Percentiles rank a stretch among this genome's conserved stretches.
Evolutionary conservation across 2,888 invertebrate species (phyloP).

Genomic region (Tricholauxania praeusta): DNA sequence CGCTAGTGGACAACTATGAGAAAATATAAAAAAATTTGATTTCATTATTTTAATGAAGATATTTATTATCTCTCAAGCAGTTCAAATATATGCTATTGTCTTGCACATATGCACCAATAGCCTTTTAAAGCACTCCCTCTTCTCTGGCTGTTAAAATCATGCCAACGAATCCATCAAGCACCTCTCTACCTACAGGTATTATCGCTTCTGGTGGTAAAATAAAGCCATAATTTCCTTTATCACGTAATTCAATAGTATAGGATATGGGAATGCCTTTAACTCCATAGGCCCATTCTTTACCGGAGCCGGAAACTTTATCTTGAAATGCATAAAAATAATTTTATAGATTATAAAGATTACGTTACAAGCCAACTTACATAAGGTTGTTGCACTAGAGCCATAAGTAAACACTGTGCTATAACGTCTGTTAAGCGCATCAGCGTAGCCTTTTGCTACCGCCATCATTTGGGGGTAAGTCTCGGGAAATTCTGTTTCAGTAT

Average conservation of each 20-base stretch:
- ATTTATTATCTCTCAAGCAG: not conserved
- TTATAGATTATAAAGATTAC: not conserved
- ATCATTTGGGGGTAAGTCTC: constrained; percentile 70
- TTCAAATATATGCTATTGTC: not conserved
- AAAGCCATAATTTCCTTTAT: constrained; percentile 77
- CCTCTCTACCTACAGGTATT: constrained; percentile 72
- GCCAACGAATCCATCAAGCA: constrained; percentile 70
- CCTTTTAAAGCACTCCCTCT: constrained; percentile 55
- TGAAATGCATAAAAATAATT: not conserved
- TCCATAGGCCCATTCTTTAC: constrained; percentile 72
- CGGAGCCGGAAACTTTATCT: constrained; percentile 68
- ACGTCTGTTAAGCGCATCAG: constrained; percentile 69
- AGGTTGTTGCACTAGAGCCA: constrained; percentile 72
- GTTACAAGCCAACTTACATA: constrained; percentile 55
- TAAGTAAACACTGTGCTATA: constrained; percentile 70
- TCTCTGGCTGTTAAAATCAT: constrained; percentile 70
- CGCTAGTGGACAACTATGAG: no score
- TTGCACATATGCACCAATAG: not conserved
- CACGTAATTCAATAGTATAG: constrained; percentile 74
- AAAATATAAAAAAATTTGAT: no score
- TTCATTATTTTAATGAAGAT: not conserved
- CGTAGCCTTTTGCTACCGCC: constrained; percentile 71
- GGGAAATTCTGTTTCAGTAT: constrained; percentile 66
- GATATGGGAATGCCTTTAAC: constrained; percentile 70
- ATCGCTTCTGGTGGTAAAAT: constrained; percentile 76